Evolutionary conservation across 2,888 invertebrate species (phyloP).

Genomic region (Hofmannophila pseudospretella): DNA sequence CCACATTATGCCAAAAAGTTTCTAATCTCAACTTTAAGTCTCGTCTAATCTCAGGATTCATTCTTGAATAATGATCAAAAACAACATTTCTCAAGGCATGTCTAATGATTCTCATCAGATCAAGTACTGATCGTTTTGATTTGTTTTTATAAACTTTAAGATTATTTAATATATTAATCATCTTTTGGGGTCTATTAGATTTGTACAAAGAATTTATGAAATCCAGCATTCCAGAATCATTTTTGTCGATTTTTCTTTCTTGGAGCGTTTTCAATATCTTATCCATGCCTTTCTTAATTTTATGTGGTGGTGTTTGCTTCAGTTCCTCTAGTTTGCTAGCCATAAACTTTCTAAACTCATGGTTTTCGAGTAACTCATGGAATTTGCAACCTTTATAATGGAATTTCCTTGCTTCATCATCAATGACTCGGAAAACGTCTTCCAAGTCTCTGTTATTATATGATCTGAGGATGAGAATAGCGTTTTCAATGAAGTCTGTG

Average conservation of each 20-base stretch:
- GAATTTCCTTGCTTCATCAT: constrained; percentile 34
- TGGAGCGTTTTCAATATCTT: constrained; percentile 14
- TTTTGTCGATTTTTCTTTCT: constrained; percentile 13
- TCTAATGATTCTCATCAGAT: constrained; percentile 26
- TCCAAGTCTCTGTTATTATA: constrained; percentile 37
- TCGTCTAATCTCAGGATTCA: constrained; percentile 23
- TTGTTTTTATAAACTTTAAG: constrained; percentile 26
- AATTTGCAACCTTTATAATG: constrained; percentile 34
- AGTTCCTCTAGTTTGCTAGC: constrained; percentile 22
- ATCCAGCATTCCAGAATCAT: constrained; percentile 19
- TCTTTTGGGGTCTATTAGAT: constrained; percentile 18
- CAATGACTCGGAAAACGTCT: constrained; percentile 23
- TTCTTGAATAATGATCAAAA: constrained; percentile 36
- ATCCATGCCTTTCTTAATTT: constrained; percentile 24
- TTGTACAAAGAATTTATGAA: constrained; percentile 39
- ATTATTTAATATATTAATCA: constrained; percentile 25
- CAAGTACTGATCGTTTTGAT: constrained; percentile 17
- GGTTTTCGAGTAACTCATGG: constrained; percentile 27
- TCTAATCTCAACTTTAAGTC: constrained; percentile 23
- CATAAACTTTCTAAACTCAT: constrained; percentile 23
- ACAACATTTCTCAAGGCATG: constrained; percentile 28
- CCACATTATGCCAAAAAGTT: background rate
- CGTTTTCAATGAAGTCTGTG: constrained; percentile 36
- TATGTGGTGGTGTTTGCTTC: constrained; percentile 16
- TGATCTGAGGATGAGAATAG: constrained; percentile 20